These are phyloP conservation scores for Pseudobourletiella spinata DNA, from an alignment of 1,140 invertebrate species.

Conservation along the genomic window DNA sequence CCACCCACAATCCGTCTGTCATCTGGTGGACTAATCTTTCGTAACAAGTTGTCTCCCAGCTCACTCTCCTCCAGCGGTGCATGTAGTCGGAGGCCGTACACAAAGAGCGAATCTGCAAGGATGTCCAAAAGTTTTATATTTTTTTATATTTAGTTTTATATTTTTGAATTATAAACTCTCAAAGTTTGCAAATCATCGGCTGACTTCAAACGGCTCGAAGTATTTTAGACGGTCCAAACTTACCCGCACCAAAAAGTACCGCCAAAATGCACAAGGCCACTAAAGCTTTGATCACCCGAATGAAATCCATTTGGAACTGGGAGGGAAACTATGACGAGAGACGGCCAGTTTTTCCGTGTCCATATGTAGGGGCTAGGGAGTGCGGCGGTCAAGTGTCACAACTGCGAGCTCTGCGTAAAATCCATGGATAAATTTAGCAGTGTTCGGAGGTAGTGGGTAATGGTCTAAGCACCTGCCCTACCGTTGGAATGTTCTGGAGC, in stretches of 20 bases:
- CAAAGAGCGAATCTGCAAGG: neutral
- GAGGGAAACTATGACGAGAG: too few species aligned
- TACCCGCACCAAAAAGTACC: slow-evolving; percentile 24
- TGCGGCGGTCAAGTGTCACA: too few species aligned
- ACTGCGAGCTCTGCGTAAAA: too few species aligned
- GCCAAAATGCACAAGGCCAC: slow-evolving; percentile 6
- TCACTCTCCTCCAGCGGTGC: neutral
- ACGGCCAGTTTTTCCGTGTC: too few species aligned
- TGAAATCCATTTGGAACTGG: slow-evolving; percentile 9
- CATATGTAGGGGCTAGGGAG: too few species aligned
- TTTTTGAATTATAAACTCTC: neutral
- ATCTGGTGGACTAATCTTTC: neutral
- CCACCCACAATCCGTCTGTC: slow-evolving; percentile 4
- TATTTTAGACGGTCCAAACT: neutral
- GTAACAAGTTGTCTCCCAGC: slow-evolving; percentile 7
- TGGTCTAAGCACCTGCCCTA: too few species aligned
- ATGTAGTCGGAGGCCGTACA: slow-evolving; percentile 3
- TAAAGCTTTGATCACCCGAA: slow-evolving; percentile 6
- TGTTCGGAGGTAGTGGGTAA: too few species aligned
- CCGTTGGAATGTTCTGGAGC: too few species aligned
- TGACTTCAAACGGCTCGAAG: neutral
- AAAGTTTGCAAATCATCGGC: neutral
- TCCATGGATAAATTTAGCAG: too few species aligned
- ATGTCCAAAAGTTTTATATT: neutral
- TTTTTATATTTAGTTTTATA: too few species aligned